Evolutionary conservation across 2,888 invertebrate species (phyloP), one percentile per base, ranked within the genome.

Genomic region (Drepana falcataria): DNA sequence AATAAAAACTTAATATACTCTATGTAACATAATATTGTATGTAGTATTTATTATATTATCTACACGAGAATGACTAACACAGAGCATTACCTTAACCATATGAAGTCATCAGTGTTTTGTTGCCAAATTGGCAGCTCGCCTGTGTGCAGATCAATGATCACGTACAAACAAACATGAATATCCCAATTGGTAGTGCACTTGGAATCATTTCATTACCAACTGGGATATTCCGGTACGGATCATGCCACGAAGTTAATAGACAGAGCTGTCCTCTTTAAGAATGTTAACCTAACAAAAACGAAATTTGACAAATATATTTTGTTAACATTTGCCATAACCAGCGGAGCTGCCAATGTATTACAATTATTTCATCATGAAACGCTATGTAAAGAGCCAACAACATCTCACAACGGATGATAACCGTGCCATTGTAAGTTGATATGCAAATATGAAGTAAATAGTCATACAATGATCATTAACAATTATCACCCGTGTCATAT

Each of bases 1-100:
- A 70, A 74, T 75, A 60, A 69, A 67, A 84, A 83, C 80, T 79
- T 81, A 85, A 81, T 70, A 78, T 77, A 79, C 68, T 69, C 69
- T 74, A 73, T 77, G 76, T 76, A 80, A 80, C 75, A 73, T 75
- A 79, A 77, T 75, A 73, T 71, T 70, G 2, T 44, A 44, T 44
- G 44, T 73, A 73, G 68, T 75, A 66, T 21, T 21, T 21, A 21
- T 68, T 61, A 54, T 59, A 69, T 65, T 71, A 72, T 65, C 66
- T 75, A 75, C 61, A 69, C 68, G 67, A 68, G 66, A 76, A 71
- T 73, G 74, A 76, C 75, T 73, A 75, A 73, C 67, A 72, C 68
- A 81, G 77, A 76, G 77, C 77, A 57, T 67, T 68, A 78, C 77
- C 81, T 78, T 75, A 79, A 77, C 77, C 75, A 71, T 66, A 58